Evolutionary conservation across 2,797 vertebrate species (phyloP).

Genomic region (Myripristis murdjan): DNA sequence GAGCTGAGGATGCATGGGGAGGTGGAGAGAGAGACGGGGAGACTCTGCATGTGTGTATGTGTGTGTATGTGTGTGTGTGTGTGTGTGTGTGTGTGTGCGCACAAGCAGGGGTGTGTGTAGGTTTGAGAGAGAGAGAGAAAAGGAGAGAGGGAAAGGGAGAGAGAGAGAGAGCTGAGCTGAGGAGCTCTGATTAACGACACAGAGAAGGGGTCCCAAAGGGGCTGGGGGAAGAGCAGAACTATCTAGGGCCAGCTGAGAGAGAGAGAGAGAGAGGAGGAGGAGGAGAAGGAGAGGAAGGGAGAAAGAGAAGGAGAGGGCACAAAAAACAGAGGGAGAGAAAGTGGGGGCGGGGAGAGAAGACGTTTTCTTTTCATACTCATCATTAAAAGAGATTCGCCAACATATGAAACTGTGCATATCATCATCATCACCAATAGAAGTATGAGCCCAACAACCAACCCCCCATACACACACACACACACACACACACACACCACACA

Average conservation of each 20-base stretch:
- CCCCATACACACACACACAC: too few relatives aligned
- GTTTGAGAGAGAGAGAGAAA: constrained; percentile 68
- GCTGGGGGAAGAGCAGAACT: constrained; percentile 80
- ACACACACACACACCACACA: too few relatives aligned
- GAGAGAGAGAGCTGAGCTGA: constrained; percentile 68
- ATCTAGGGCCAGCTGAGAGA: constrained; percentile 80
- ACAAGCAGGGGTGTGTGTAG: constrained; percentile 36
- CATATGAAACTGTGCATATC: constrained; percentile 67
- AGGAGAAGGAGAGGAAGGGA: not conserved
- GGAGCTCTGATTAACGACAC: constrained; percentile 86
- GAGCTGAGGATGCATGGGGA: constrained; percentile 85
- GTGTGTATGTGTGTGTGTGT: too few relatives aligned
- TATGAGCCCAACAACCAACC: too few relatives aligned
- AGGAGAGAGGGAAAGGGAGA: constrained; percentile 41
- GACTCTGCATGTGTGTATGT: constrained; percentile 29
- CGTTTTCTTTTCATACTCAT: constrained; percentile 75
- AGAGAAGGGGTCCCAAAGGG: constrained; percentile 83
- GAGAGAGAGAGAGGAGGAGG: constrained; percentile 59
- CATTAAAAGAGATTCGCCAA: constrained; percentile 75
- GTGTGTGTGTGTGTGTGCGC: too few relatives aligned
- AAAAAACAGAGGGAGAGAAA: constrained; percentile 62
- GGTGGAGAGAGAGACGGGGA: constrained; percentile 52
- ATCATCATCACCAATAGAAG: constrained; percentile 66
- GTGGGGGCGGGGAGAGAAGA: constrained; percentile 32
- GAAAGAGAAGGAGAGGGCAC: constrained; percentile 25